Base-by-base conservation (phyloP, 2,113 vertebrate species). In the Xenopus borealis region DNA sequence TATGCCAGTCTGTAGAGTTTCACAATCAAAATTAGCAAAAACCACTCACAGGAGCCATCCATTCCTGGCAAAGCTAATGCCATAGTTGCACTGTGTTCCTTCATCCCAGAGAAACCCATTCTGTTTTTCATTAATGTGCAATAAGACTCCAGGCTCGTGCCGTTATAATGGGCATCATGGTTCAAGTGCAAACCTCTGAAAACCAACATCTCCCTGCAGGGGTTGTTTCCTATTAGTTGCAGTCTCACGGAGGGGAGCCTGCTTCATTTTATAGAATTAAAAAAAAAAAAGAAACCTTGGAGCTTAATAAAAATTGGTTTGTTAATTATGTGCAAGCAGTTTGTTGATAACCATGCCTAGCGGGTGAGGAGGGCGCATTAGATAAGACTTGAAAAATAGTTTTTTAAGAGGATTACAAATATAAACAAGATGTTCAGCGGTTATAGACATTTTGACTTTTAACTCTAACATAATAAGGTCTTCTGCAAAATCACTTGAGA, bases 221-320 rank as follows among this genome's bases (percentile, higher is more conserved):
- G 85, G 81, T 83, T 75, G 72, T 82, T 85, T 85, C 81, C 83
- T 82, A 85, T 86, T 83, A 82, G 81, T 14, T 77, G 79, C 68
- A 57, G 63, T 73, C 78, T 80, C 74, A 79, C 72, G 10, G 76
- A 81, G 82, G 75, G 79, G 79, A 80, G 79, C 71, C 67, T 75
- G 75, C 72, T 78, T 76, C 71, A 72, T 78, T 81, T 80, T 79
- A 80, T 82, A 83, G 83, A 87, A 40, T 83, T 83, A 83, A 6
- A 6, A 40, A 83, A 6, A 6, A 40, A 83, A 83, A 84, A 84
- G 82, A 80, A 69, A 79, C 82, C 78, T 80, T 83, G 85, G 72
- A 82, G 82, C 78, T 84, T 81, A 86, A 81, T 86, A 82, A 81
- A 77, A 78, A 82, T 80, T 81, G 78, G 82, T 81, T 85, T 30